Base-by-base conservation (phyloP, 2,888 invertebrate genomes). In the Antheraea assamensis region DNA sequence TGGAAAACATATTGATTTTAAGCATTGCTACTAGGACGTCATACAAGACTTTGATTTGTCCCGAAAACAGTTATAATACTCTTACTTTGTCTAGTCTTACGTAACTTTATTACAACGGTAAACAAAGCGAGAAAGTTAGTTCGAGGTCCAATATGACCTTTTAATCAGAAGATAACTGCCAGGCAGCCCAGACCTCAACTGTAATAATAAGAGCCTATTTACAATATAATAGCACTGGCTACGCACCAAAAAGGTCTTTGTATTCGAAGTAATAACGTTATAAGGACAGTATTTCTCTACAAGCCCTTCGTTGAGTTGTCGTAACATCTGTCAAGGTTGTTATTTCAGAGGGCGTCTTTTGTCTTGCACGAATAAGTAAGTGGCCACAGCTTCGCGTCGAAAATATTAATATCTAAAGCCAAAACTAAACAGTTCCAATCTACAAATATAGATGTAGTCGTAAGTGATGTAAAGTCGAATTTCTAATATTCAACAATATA, bases 331-430 rank as follows among this genome's bases (percentile, higher is more conserved):
- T 68, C 68, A 35, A 66, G 66, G 21, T 66, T 66, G 66, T 66
- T 71, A 71, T 71, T 71, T 58, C 58, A 71, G 52, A 71, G 35
- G 71, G n/a, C 35, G n/a, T 21, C 58, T 35, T 71, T 55, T 71
- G 71, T 61, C 58, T 35, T 35, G 35, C 31, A 68, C 35, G 35
- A 68, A 31, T 35, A 35, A 13, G 35, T 68, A n/a, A 68, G 35
- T n/a, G 35, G n/a, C 8, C 35, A 13, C 21, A 35, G 31, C 68
- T 35, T 10, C 35, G n/a, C 35, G 31, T n/a, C n/a, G 68, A 68
- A 68, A 68, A 68, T 68, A 35, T 35, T 15, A 35, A 68, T 68
- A 68, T 13, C 35, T n/a, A 35, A 68, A 68, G 35, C 21, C 21
- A n/a, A 68, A 10, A 35, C n/a, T 35, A 68, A 68, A 68, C 31